Evolutionary conservation across 2,888 invertebrate genomes (phyloP), one percentile per base, ranked within the genome.

Genomic region (Acanthosepion lycidas): DNA sequence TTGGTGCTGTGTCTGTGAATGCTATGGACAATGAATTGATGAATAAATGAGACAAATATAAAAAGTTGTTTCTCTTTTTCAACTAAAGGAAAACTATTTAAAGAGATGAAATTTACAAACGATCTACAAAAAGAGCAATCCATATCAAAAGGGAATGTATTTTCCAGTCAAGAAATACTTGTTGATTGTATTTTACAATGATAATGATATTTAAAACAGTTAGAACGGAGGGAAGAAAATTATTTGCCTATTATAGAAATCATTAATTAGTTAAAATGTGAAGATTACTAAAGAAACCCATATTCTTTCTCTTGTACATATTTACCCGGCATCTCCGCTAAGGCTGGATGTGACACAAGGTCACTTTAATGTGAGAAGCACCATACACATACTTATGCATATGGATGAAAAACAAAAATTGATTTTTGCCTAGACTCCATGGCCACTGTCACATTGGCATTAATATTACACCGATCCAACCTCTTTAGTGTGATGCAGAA

Each of bases 121-220:
- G 8, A 78, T 78, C n/a, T 1, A 78, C 9, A 78, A 78, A 78
- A 18, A 59, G 20, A 15, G 4, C 42, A 51, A 51, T 51, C 51
- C 6, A 23, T 23, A 23, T 23, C 20, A 23, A 59, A 59, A 6
- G 23, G 23, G 59, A 59, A 59, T 78, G n/a, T 12, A 78, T 78
- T 78, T 78, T 78, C 8, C 9, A 23, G 59, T 8, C 9, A 28
- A 28, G 78, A n/a, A 78, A n/a, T 78, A 78, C n/a, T 78, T n/a
- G 78, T n/a, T 78, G 78, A 78, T n/a, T 9, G n/a, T 78, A n/a
- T 78, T 78, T 78, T 78, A n/a, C n/a, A 78, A 78, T 78, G 78
- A 78, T 78, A 12, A 78, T 8, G 28, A n/a, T 78, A 78, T 78
- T 78, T n/a, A n/a, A 78, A 78, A 78, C 5, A 78, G 28, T 28